These are phyloP conservation scores for Philotrypesis tridentata DNA, from an alignment of 1,140 invertebrate species.

Conservation along the genomic window DNA sequence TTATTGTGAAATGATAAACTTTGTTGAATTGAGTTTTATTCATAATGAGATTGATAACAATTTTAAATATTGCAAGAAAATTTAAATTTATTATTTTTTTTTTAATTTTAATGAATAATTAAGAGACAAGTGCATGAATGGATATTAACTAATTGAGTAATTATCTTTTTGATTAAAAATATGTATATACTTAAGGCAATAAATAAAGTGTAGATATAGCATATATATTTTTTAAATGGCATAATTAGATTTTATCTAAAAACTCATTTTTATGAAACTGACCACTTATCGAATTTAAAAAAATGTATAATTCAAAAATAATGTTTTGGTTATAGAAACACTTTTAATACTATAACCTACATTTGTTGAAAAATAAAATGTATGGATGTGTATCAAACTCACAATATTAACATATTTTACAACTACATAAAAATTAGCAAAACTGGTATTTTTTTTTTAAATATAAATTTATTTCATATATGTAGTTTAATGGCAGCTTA, in stretches of 20 bases:
- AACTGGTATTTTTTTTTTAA: conserved; percentile 50
- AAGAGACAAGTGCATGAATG: not conserved
- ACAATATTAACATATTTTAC: conserved; percentile 43
- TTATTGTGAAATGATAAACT: not conserved
- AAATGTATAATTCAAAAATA: conserved; percentile 50
- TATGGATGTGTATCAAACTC: conserved; percentile 59
- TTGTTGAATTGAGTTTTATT: not conserved
- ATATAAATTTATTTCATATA: conserved; percentile 63
- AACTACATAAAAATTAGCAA: conserved; percentile 52
- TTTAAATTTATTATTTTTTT: not conserved
- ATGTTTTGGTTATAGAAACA: conserved; percentile 34
- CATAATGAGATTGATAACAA: not conserved
- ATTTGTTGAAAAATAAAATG: conserved; percentile 52
- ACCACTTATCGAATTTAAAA: conserved; percentile 45
- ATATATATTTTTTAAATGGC: conserved; percentile 19
- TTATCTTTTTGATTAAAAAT: not conserved
- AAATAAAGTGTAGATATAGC: conserved; percentile 30
- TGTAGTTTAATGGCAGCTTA: conserved; percentile 62
- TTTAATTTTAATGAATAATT: conserved; percentile 6
- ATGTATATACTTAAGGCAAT: conserved; percentile 54
- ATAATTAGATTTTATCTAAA: conserved; percentile 21
- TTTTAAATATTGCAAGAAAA: not conserved
- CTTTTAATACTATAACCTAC: conserved; percentile 52
- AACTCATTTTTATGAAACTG: conserved; percentile 18
- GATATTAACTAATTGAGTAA: not conserved